These are phyloP conservation scores for Cydia fagiglandana DNA, from an alignment of 1,140 invertebrate genomes.

Conservation along the genomic window DNA sequence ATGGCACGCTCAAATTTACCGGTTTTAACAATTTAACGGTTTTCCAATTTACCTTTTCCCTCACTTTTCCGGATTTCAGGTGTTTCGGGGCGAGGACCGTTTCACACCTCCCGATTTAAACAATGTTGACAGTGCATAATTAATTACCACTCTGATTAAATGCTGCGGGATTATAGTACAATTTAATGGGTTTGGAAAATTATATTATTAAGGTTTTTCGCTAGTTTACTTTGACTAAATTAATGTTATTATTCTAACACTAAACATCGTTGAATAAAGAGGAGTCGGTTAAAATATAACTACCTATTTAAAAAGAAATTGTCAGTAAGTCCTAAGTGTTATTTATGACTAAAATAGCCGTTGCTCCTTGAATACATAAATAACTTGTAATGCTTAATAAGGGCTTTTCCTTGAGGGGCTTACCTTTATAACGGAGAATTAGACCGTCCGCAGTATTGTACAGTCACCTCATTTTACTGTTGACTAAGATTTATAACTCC, in stretches of 20 bases:
- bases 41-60: conserved; percentile 41
- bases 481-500: conserved; percentile 23
- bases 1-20: conserved; percentile 38
- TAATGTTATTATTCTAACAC: not conserved
- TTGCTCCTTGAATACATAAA: not conserved
- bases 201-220: not conserved
- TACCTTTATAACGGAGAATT: not conserved
- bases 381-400: conserved; percentile 20
- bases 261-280: no score
- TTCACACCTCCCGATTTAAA: conserved; percentile 42
- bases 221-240: not conserved
- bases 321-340: not conserved
- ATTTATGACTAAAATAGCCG: not conserved
- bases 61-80: conserved; percentile 38
- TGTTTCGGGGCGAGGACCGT: conserved; percentile 38
- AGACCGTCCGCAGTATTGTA: conserved; percentile 11
- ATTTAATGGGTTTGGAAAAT: conserved; percentile 1
- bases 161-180: conserved; percentile 2
- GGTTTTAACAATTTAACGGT: conserved; percentile 41
- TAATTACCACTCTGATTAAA: conserved; percentile 36
- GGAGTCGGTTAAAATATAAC: no score
- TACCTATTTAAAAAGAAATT: no score
- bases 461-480: conserved; percentile 21
- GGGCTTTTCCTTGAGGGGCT: not conserved
- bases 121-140: conserved; percentile 45